These are phyloP conservation scores for Drosophila fulvimacula DNA, from an alignment of 2,888 invertebrate genomes.

Conservation along the genomic window DNA sequence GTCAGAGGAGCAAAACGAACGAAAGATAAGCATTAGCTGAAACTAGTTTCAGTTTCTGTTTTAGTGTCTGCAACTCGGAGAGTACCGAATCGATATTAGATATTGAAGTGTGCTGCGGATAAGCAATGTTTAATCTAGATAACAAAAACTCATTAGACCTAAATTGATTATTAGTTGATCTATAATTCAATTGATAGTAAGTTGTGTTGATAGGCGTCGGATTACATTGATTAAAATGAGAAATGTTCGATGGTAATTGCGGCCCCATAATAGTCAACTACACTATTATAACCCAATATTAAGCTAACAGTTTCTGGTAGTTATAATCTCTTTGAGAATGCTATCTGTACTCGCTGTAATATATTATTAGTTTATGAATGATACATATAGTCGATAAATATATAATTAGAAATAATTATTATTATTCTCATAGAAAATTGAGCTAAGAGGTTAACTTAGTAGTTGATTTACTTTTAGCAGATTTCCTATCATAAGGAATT, in stretches of 20 bases:
- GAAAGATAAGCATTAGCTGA: constrained; percentile 8
- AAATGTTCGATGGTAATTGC: constrained; percentile 1
- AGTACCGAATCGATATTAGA: background rate
- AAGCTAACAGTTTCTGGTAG: background rate
- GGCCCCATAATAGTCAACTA: background rate
- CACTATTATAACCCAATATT: background rate
- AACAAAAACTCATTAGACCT: constrained; percentile 31
- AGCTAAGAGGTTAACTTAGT: background rate
- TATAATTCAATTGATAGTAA: constrained; percentile 37
- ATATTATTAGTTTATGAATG: background rate
- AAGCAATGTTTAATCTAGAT: constrained; percentile 44
- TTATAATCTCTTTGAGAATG: background rate
- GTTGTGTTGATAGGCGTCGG: constrained; percentile 14
- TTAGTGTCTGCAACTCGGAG: background rate
- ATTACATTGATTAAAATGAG: constrained; percentile 30
- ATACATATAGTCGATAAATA: too few relatives aligned
- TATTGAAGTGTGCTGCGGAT: constrained; percentile 15
- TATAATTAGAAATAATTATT: background rate
- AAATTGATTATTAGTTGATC: constrained; percentile 45
- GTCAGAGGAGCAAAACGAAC: background rate
- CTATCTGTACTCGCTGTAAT: background rate
- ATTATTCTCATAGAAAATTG: background rate
- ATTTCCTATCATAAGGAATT: background rate
- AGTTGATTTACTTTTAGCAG: background rate
- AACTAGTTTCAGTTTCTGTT: constrained; percentile 11